Conservation (phyloP, 2,888 invertebrate genomes). For the Chymomyza procnemis region DNA sequence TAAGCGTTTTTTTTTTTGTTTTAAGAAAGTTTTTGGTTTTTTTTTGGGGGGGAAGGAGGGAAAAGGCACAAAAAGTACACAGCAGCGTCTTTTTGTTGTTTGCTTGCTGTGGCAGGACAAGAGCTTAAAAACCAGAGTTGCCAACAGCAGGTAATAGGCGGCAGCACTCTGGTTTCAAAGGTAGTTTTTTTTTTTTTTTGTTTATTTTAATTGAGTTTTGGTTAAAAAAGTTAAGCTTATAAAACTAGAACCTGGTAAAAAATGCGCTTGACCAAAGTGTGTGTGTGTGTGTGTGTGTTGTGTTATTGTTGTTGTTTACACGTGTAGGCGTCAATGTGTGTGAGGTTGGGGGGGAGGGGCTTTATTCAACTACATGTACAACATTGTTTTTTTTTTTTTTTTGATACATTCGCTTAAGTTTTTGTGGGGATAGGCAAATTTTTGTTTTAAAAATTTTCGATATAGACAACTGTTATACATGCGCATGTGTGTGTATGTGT, state of each 20-base stretch:
- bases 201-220: no score
- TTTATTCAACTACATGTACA: not conserved
- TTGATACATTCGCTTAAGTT: constrained; percentile 17
- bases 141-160: no score
- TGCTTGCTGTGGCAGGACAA: no score
- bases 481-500: not conserved
- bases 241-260: not conserved
- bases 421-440: constrained; percentile 1
- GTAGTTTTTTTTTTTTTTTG: no score
- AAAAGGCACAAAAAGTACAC: not conserved
- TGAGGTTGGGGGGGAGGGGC: not conserved
- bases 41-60: no score
- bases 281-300: not conserved
- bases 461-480: not conserved
- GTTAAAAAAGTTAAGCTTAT: not conserved
- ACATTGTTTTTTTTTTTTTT: no score
- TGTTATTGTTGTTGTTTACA: not conserved
- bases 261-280: not conserved
- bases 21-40: no score
- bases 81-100: not conserved
- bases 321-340: not conserved
- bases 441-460: not conserved
- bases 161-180: not conserved
- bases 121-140: not conserved
- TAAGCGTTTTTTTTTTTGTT: constrained; percentile 33